Conservation (phyloP, 2,888 invertebrate genomes). For the Drosophila greeni region DNA sequence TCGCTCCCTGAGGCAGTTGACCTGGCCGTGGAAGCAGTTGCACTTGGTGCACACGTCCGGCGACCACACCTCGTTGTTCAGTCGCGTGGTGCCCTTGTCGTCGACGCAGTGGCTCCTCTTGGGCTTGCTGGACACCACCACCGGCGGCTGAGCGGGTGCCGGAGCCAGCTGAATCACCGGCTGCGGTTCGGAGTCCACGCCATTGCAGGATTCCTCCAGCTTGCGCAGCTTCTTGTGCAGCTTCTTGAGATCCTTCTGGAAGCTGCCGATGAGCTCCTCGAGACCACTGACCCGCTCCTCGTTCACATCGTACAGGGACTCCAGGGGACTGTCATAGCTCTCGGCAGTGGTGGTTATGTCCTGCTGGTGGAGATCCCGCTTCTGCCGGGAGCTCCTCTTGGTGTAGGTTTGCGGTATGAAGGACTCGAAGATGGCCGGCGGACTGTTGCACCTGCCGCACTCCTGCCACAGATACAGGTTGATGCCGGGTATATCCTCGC, state of each 20-base stretch:
- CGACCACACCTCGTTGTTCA: conserved; percentile 80
- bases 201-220: conserved; percentile 77
- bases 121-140: conserved; percentile 47
- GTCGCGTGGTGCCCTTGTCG: conserved; percentile 77
- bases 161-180: conserved; percentile 53
- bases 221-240: conserved; percentile 80
- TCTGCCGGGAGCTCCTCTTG: conserved; percentile 60
- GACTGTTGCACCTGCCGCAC: conserved; percentile 83
- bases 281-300: conserved; percentile 80
- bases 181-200: conserved; percentile 68
- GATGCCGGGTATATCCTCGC: conserved; percentile 85
- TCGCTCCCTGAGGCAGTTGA: conserved; percentile 79
- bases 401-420: conserved; percentile 75
- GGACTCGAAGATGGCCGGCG: conserved; percentile 71
- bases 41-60: conserved; percentile 80
- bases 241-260: conserved; percentile 80
- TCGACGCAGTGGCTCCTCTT: conserved; percentile 78
- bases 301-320: conserved; percentile 76
- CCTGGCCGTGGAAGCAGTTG: conserved; percentile 79
- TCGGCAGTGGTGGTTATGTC: conserved; percentile 75
- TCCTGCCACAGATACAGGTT: conserved; percentile 90
- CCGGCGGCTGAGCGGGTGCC: conserved; percentile 29
- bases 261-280: conserved; percentile 80
- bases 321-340: conserved; percentile 71
- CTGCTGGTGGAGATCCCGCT: conserved; percentile 51